Conservation (phyloP, 53 echinoderm and acorn worm genomes). For the Antedon mediterranea region DNA sequence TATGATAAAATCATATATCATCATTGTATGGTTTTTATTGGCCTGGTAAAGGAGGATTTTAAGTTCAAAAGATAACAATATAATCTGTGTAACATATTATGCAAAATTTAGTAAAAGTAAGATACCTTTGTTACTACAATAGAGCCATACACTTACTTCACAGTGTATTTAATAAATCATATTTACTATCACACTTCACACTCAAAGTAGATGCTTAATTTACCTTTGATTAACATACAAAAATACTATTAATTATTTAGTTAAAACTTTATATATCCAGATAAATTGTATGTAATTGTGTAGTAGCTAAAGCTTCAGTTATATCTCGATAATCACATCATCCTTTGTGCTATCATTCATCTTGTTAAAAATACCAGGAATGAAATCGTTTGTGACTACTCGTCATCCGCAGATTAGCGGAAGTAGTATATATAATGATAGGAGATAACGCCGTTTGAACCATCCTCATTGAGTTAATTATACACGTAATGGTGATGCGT, state of each 20-base stretch:
- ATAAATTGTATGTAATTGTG: not conserved
- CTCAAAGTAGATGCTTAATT: not conserved
- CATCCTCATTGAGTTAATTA: not conserved
- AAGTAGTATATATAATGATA: not conserved
- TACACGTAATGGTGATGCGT: not conserved
- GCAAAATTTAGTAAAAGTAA: too few species aligned
- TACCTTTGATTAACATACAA: not conserved
- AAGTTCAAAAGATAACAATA: not conserved
- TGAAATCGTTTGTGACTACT: not conserved
- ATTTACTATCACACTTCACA: not conserved
- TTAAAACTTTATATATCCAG: not conserved
- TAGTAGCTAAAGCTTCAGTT: not conserved
- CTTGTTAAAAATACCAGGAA: not conserved
- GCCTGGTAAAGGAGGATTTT: not conserved
- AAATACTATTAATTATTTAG: not conserved
- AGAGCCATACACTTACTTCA: too few species aligned
- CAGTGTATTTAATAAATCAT: not conserved
- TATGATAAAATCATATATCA: too few species aligned
- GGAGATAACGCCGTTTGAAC: not conserved
- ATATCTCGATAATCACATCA: not conserved
- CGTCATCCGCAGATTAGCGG: not conserved
- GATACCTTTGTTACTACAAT: too few species aligned
- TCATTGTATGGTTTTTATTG: too few species aligned
- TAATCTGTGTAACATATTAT: not conserved
- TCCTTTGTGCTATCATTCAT: not conserved